Percentiles rank a stretch among this genome's conserved stretches.
Conservation (phyloP, 2,888 invertebrate species). For the Amphipoea oculea region DNA sequence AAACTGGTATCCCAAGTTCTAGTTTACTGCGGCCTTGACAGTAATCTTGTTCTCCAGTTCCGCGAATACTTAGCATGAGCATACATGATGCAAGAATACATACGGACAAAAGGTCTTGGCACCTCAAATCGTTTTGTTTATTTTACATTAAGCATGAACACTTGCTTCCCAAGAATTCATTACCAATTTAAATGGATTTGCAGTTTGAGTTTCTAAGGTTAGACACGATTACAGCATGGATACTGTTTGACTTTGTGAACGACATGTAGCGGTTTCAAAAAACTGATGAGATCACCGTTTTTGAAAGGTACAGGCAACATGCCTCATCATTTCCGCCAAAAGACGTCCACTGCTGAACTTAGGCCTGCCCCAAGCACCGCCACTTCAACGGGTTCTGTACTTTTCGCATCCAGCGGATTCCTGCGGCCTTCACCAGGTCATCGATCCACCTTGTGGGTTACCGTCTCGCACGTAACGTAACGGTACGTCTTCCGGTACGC, state of each 20-base stretch:
- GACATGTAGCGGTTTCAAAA: too few relatives aligned
- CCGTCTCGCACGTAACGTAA: not conserved
- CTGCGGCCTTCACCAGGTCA: not conserved
- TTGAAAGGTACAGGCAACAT: not conserved
- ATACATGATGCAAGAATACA: conserved; percentile 29
- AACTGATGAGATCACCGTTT: not conserved
- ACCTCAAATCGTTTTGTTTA: conserved; percentile 15
- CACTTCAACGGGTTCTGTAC: not conserved
- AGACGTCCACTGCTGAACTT: not conserved
- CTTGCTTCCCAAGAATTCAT: conserved; percentile 18
- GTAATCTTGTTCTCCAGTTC: conserved; percentile 46
- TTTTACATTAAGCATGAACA: conserved; percentile 6
- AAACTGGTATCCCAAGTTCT: conserved; percentile 37
- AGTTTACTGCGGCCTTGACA: conserved; percentile 51
- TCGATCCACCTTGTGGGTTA: not conserved
- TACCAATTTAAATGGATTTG: conserved; percentile 25
- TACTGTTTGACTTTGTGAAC: not conserved
- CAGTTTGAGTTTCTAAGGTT: not conserved
- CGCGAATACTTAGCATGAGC: conserved; percentile 27
- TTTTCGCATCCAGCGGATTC: not conserved
- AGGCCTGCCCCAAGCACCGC: not conserved
- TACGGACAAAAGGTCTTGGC: conserved; percentile 17
- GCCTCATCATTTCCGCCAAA: not conserved
- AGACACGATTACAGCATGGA: not conserved
- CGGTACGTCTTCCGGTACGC: not conserved